phyloP scores from a whole-genome alignment of 2,797 vertebrate species.

The Macropodus opercularis region DNA sequence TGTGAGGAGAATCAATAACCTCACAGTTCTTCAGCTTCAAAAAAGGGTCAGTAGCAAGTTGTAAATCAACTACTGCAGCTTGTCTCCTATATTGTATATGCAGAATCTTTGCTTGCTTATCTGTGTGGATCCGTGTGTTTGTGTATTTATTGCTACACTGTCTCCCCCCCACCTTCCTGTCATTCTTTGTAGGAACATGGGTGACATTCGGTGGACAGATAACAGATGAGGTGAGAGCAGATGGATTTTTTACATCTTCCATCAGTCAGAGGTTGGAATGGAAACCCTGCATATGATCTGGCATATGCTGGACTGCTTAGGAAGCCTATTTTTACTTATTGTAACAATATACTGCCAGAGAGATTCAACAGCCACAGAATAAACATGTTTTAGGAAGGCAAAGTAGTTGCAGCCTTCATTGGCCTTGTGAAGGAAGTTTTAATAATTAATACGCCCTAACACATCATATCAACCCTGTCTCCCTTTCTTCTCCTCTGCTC shows the following conservation, averaged over 20 bases:
- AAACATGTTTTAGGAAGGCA: constrained; percentile 12
- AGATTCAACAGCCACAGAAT: constrained; percentile 18
- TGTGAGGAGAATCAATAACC: constrained; percentile 7
- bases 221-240: constrained; percentile 93
- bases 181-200: constrained; percentile 88
- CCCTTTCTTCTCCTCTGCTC: constrained; percentile 44
- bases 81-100: constrained; percentile 14
- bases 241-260: constrained; percentile 58
- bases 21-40: neutral
- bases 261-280: constrained; percentile 53
- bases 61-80: neutral
- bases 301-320: constrained; percentile 24
- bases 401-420: constrained; percentile 2
- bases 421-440: constrained; percentile 27
- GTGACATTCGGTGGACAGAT: constrained; percentile 99
- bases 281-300: constrained; percentile 47
- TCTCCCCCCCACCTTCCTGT: constrained; percentile 33
- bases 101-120: constrained; percentile 4
- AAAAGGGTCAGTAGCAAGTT: neutral
- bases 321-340: constrained; percentile 50
- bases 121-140: constrained; percentile 24
- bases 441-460: constrained; percentile 49
- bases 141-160: constrained; percentile 23
- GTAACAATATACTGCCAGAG: constrained; percentile 19
- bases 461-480: constrained; percentile 32